A percentile compares a stretch with the other conserved stretches of the same genome.
Conservation (phyloP, 2,797 vertebrate species). For the Ceyx erithaca region DNA sequence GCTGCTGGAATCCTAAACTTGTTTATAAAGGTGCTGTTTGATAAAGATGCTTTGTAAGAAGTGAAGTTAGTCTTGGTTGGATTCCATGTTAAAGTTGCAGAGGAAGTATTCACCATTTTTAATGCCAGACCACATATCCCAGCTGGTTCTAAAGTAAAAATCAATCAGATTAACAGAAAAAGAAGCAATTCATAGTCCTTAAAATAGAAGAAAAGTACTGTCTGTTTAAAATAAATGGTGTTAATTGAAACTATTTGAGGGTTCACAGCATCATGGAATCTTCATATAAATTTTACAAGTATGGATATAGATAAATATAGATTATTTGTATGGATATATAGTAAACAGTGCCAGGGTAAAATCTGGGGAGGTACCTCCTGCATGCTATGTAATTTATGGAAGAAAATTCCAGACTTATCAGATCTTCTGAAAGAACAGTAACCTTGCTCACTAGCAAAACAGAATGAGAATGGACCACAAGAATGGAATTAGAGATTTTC, state of each 20-base stretch:
- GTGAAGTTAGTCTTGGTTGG: constrained; percentile 81
- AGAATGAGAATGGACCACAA: background rate
- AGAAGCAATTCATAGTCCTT: background rate
- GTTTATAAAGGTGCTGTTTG: constrained; percentile 67
- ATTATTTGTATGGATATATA: background rate
- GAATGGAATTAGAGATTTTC: background rate
- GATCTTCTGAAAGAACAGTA: background rate
- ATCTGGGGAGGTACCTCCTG: background rate
- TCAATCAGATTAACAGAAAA: background rate
- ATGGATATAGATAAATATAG: background rate
- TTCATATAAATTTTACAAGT: background rate
- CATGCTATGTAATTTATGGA: background rate
- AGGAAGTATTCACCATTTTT: constrained; percentile 77
- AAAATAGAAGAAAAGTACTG: background rate
- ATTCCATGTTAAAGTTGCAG: constrained; percentile 82
- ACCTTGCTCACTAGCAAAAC: background rate
- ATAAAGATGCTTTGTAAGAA: constrained; percentile 81
- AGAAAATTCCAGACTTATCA: background rate
- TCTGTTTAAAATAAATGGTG: background rate
- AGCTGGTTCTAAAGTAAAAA: constrained; percentile 78
- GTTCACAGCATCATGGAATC: background rate
- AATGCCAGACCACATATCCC: constrained; percentile 81
- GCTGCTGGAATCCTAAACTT: constrained; percentile 71
- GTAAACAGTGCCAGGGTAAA: background rate
- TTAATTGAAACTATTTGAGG: background rate